phyloP scores from a whole-genome alignment of 2,888 invertebrate genomes.

The Hyposoter dolosus region DNA sequence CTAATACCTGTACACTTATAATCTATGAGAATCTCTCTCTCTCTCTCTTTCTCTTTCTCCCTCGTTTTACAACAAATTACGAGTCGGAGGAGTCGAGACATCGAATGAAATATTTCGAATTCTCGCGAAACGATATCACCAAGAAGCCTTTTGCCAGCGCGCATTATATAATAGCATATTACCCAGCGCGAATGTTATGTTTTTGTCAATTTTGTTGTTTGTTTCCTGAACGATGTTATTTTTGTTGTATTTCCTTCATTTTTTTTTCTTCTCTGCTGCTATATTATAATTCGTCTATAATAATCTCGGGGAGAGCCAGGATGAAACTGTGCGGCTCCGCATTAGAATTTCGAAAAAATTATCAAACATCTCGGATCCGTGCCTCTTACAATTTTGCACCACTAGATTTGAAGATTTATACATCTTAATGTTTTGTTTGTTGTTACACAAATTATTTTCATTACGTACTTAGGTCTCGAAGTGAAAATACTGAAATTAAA shows the following conservation, averaged over 20 bases:
- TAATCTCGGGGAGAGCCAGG: conserved; percentile 77
- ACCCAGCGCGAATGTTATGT: conserved; percentile 76
- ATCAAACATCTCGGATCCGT: conserved; percentile 77
- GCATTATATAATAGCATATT: conserved; percentile 65
- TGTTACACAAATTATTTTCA: not conserved
- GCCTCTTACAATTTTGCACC: conserved; percentile 46
- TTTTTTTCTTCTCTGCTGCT: conserved; percentile 48
- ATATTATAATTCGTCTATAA: conserved; percentile 78
- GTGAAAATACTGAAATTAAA: not conserved
- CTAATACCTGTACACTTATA: conserved; percentile 80
- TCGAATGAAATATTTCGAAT: conserved; percentile 58
- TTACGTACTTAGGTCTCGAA: not conserved
- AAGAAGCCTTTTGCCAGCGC: conserved; percentile 53
- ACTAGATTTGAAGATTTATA: conserved; percentile 16
- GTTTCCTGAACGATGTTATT: conserved; percentile 68
- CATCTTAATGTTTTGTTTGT: not conserved
- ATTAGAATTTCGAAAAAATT: conserved; percentile 77
- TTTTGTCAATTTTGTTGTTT: conserved; percentile 13
- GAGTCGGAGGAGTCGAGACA: conserved; percentile 71
- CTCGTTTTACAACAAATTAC: conserved; percentile 64
- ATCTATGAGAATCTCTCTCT: conserved; percentile 75
- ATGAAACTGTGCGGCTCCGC: conserved; percentile 74
- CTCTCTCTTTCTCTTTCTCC: conserved; percentile 49
- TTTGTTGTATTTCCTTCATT: conserved; percentile 64
- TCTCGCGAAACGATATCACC: conserved; percentile 72